These are phyloP conservation scores for Hypercompe scribonia DNA, from an alignment of 2,888 invertebrate genomes.

Conservation along the genomic window DNA sequence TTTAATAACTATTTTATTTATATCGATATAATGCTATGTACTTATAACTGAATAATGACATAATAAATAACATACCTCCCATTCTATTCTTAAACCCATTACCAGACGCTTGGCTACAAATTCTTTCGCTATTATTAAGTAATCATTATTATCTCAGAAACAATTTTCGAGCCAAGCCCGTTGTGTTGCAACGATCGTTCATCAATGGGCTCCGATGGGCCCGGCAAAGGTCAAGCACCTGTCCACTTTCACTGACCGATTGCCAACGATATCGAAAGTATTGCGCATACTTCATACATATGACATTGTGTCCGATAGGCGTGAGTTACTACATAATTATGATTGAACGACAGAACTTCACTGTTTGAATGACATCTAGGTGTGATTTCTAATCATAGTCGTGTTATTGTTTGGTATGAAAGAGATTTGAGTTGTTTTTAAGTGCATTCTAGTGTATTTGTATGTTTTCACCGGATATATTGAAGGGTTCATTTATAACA, in stretches of 20 bases:
- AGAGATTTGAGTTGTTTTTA: not conserved
- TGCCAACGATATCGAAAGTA: constrained; percentile 51
- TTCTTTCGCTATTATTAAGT: not conserved
- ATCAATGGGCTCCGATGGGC: constrained; percentile 45
- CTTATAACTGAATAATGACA: not conserved
- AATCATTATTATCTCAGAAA: constrained; percentile 7
- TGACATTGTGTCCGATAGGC: constrained; percentile 30
- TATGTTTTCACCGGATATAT: not conserved
- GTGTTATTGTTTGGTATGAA: not conserved
- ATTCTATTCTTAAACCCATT: not conserved
- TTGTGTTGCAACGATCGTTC: constrained; percentile 33
- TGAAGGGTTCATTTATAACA: not conserved
- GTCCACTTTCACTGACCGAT: constrained; percentile 49
- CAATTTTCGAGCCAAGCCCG: not conserved
- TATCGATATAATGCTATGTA: not conserved
- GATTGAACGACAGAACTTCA: constrained; percentile 15
- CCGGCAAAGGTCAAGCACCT: constrained; percentile 50
- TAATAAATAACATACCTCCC: not conserved
- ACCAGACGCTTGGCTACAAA: constrained; percentile 2
- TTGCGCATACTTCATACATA: constrained; percentile 22
- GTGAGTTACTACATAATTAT: constrained; percentile 1
- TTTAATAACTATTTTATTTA: too few relatives aligned
- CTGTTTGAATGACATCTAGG: constrained; percentile 3
- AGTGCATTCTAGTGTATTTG: not conserved
- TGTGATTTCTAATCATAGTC: not conserved